Conservation (phyloP, 1,140 invertebrate species). For the Hetaerina americana region DNA sequence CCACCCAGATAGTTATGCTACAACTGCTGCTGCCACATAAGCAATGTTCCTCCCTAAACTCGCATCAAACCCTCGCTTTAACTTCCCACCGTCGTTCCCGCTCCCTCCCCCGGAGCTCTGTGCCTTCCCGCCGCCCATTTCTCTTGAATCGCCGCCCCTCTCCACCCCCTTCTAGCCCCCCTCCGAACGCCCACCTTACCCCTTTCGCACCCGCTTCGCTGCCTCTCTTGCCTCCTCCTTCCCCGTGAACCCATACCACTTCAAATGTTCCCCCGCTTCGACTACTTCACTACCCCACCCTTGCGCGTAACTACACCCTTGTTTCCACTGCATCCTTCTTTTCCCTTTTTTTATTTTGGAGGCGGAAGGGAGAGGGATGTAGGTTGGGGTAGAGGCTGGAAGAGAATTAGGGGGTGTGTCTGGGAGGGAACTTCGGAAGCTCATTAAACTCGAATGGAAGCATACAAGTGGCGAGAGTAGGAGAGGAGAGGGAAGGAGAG, state of each 20-base stretch:
- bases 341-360: no score
- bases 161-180: not conserved
- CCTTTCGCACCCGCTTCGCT: not conserved
- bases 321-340: not conserved
- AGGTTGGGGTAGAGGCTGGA: not conserved
- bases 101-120: not conserved
- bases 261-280: not conserved
- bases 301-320: not conserved
- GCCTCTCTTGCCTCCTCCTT: no score
- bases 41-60: no score
- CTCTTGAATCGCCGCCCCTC: not conserved
- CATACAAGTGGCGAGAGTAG: not conserved
- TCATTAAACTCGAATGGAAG: not conserved
- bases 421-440: not conserved
- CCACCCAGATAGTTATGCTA: no score
- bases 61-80: not conserved
- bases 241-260: no score
- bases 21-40: no score
- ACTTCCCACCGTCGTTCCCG: not conserved
- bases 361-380: not conserved
- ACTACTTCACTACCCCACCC: not conserved
- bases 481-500: not conserved
- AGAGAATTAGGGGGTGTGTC: not conserved
- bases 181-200: not conserved
- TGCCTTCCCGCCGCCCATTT: not conserved